phyloP scores from a whole-genome alignment of 2,888 invertebrate species.

The Pasiphila rectangulata region DNA sequence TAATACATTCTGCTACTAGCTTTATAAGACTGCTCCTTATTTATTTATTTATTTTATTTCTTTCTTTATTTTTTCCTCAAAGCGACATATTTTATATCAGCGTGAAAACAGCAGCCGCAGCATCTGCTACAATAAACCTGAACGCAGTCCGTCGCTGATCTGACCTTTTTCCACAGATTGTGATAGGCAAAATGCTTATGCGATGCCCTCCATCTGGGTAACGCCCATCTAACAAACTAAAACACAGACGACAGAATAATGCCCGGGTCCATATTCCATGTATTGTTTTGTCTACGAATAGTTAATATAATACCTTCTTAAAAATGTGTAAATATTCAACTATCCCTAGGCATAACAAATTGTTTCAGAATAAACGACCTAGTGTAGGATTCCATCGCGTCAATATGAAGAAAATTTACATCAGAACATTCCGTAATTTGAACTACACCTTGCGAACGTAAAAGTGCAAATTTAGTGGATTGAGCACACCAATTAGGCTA shows the following conservation, averaged over 20 bases:
- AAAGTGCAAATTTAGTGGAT: constrained; percentile 36
- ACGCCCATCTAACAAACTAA: constrained; percentile 79
- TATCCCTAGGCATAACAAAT: too few relatives aligned
- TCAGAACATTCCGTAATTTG: constrained; percentile 24
- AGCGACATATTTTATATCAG: constrained; percentile 47
- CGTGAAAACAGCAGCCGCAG: constrained; percentile 53
- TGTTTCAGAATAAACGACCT: too few relatives aligned
- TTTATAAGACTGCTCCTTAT: not conserved
- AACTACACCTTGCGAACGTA: constrained; percentile 39
- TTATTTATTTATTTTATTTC: not conserved
- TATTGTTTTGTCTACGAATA: too few relatives aligned
- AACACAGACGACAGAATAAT: constrained; percentile 52
- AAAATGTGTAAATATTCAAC: too few relatives aligned
- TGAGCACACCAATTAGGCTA: constrained; percentile 36
- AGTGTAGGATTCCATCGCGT: constrained; percentile 31
- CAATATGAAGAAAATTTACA: constrained; percentile 16
- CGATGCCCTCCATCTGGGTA: constrained; percentile 77
- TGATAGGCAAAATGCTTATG: constrained; percentile 73
- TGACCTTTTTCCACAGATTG: constrained; percentile 72
- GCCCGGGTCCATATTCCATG: too few relatives aligned
- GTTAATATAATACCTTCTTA: too few relatives aligned
- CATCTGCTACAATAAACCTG: constrained; percentile 38
- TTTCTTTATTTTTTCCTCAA: constrained; percentile 27
- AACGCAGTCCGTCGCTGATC: constrained; percentile 47
- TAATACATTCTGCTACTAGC: constrained; percentile 6